phyloP scores from a whole-genome alignment of 2,113 vertebrate species.

The Vidua chalybeata region DNA sequence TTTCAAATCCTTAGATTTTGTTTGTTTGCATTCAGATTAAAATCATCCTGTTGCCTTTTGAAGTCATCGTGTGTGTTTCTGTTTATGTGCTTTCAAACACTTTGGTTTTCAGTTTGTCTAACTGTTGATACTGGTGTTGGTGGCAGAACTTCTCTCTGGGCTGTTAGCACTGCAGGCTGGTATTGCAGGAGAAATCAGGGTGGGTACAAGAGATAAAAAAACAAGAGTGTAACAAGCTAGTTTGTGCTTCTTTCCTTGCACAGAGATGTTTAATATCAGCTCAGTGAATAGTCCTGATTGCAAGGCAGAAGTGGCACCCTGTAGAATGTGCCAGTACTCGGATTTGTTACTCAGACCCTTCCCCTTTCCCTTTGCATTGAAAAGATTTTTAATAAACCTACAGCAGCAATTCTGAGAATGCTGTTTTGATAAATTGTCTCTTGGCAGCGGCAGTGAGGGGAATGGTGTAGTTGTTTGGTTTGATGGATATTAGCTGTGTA shows the following conservation, averaged over 20 bases:
- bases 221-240: too few relatives aligned
- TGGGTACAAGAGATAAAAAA: neutral
- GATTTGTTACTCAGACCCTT: neutral
- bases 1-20: neutral
- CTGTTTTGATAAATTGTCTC: neutral
- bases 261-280: neutral
- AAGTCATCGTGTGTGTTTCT: neutral
- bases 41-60: conserved; percentile 41
- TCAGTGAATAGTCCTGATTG: neutral
- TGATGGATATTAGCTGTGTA: neutral
- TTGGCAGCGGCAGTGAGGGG: neutral
- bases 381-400: neutral
- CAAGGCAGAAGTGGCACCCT: neutral
- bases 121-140: neutral
- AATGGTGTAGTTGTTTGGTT: neutral
- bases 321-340: neutral
- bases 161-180: neutral
- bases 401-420: neutral
- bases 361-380: neutral
- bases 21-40: conserved; percentile 45
- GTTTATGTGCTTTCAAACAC: neutral
- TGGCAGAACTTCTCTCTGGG: neutral
- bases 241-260: neutral
- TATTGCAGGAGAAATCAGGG: neutral
- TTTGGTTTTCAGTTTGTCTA: neutral